Conservation (phyloP, 2,113 vertebrate species). For the Mola mola region DNA sequence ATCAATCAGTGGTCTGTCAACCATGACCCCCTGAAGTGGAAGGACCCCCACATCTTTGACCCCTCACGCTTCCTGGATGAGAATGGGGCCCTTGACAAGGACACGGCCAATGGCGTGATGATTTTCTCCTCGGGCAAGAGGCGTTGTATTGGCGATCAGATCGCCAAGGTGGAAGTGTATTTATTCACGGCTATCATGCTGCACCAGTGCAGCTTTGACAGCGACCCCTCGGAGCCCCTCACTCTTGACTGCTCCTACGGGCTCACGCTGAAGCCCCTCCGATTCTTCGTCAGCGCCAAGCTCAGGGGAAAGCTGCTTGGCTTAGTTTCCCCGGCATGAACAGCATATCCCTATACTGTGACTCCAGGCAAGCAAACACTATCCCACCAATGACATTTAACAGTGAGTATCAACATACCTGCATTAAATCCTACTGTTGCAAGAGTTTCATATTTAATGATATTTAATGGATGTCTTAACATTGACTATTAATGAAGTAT, state of each 20-base stretch:
- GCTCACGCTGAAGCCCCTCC: slow-evolving; percentile 82
- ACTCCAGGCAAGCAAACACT: slow-evolving; percentile 62
- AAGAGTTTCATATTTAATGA: slow-evolving; percentile 71
- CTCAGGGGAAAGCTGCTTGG: slow-evolving; percentile 79
- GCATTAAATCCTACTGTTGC: slow-evolving; percentile 72
- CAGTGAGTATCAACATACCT: slow-evolving; percentile 74
- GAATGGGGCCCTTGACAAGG: slow-evolving; percentile 76
- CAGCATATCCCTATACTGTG: slow-evolving; percentile 41
- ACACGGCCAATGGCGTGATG: slow-evolving; percentile 80
- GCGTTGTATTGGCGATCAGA: slow-evolving; percentile 86
- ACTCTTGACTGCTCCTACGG: slow-evolving; percentile 82
- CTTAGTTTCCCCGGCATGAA: slow-evolving; percentile 80
- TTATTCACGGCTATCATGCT: slow-evolving; percentile 84
- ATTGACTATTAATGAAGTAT: slow-evolving; percentile 47
- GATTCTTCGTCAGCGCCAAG: slow-evolving; percentile 72
- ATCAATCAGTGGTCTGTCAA: slow-evolving; percentile 92
- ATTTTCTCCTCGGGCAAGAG: slow-evolving; percentile 87
- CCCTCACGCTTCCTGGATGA: slow-evolving; percentile 83
- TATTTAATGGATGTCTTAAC: slow-evolving; percentile 71
- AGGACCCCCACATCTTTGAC: slow-evolving; percentile 84
- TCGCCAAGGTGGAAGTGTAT: slow-evolving; percentile 86
- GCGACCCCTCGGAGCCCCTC: slow-evolving; percentile 73
- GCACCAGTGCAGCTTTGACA: slow-evolving; percentile 85
- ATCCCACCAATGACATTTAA: slow-evolving; percentile 63
- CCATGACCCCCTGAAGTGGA: slow-evolving; percentile 85